These are phyloP conservation scores for Rhimphoctona megacephalus DNA, from an alignment of 2,888 invertebrate species.

Conservation along the genomic window DNA sequence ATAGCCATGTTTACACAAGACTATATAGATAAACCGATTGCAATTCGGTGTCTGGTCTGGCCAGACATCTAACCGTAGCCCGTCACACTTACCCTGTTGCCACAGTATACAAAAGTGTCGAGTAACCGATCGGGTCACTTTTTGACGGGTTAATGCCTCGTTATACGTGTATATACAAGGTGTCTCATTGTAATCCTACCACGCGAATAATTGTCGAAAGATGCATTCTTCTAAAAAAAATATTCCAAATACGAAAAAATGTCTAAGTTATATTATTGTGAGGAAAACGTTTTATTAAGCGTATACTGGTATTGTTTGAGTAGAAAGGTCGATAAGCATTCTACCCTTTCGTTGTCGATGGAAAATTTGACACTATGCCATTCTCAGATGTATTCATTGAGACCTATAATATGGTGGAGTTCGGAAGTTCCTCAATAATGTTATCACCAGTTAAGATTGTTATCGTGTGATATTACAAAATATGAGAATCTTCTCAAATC, in stretches of 20 bases:
- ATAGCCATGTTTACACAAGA: conserved; percentile 74
- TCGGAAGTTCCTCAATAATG: neutral
- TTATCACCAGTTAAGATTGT: neutral
- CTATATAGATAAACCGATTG: conserved; percentile 53
- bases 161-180: conserved; percentile 70
- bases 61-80: conserved; percentile 41
- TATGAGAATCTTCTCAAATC: neutral
- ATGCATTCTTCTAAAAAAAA: neutral
- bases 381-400: neutral
- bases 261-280: neutral
- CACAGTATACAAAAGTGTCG: conserved; percentile 77
- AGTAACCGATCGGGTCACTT: conserved; percentile 75
- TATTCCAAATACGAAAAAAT: neutral
- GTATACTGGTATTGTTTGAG: neutral
- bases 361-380: neutral
- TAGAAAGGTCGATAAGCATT: neutral
- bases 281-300: neutral
- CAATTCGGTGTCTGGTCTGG: conserved; percentile 50
- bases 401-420: neutral
- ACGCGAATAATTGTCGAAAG: neutral
- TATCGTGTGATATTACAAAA: neutral
- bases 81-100: conserved; percentile 58
- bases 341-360: neutral
- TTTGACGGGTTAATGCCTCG: conserved; percentile 77
- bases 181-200: neutral